These are phyloP conservation scores for Oreochromis aureus DNA, from an alignment of 2,113 vertebrate genomes.

Conservation along the genomic window DNA sequence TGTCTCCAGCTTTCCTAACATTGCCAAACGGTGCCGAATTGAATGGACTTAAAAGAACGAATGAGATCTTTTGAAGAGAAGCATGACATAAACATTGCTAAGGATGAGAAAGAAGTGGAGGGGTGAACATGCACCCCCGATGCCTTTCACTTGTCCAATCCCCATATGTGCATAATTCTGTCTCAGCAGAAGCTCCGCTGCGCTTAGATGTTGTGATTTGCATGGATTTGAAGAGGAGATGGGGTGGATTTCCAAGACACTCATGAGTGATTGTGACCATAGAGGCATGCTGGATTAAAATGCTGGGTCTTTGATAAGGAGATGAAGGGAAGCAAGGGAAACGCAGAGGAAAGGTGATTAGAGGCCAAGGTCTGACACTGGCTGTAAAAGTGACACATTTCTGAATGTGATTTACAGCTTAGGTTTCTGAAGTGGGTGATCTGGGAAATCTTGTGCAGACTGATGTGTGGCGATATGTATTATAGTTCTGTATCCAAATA, in stretches of 20 bases:
- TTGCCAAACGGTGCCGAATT: constrained; percentile 35
- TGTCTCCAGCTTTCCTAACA: constrained; percentile 7
- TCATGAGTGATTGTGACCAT: constrained; percentile 64
- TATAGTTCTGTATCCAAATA: background rate
- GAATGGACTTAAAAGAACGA: constrained; percentile 37
- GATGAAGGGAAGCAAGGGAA: constrained; percentile 43
- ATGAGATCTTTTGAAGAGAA: constrained; percentile 41
- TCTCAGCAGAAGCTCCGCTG: constrained; percentile 56
- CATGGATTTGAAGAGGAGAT: constrained; percentile 65
- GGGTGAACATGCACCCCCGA: background rate
- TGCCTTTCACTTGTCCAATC: constrained; percentile 16
- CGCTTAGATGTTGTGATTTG: constrained; percentile 69
- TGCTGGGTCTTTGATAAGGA: constrained; percentile 58
- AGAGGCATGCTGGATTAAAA: constrained; percentile 61
- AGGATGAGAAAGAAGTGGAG: constrained; percentile 28
- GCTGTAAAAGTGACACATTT: constrained; percentile 7
- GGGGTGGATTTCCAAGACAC: constrained; percentile 65
- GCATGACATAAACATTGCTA: constrained; percentile 54
- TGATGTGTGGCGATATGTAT: background rate
- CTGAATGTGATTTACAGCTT: constrained; percentile 18
- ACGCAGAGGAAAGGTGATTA: constrained; percentile 38
- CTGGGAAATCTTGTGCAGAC: background rate
- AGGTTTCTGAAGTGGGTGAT: background rate
- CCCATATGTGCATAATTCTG: constrained; percentile 57
- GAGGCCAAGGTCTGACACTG: constrained; percentile 17